A percentile compares a stretch with the other conserved stretches of the same genome.
phyloP scores from a whole-genome alignment of 1,140 invertebrate genomes.

The Mamestra configurata region DNA sequence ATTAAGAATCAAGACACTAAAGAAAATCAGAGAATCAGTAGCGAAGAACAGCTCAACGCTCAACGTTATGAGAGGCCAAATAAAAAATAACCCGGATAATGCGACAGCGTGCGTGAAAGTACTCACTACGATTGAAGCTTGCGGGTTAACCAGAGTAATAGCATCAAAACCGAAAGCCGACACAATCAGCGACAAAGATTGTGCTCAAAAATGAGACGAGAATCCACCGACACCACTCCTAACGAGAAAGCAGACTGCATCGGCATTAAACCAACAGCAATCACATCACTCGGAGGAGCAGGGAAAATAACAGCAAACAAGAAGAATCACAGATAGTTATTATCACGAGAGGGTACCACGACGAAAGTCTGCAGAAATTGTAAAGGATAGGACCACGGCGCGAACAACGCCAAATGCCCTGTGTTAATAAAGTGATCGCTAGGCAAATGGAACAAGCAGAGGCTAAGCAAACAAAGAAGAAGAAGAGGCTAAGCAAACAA shows the following conservation, averaged over 20 bases:
- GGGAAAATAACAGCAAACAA: neutral
- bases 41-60: constrained; percentile 1
- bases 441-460: constrained; percentile 7
- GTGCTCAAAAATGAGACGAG: constrained; percentile 18
- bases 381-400: neutral
- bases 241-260: constrained; percentile 19
- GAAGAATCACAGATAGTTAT: constrained; percentile 2
- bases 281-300: neutral
- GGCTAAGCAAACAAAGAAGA: neutral
- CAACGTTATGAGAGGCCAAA: neutral
- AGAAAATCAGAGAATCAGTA: constrained; percentile 14
- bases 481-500: too few relatives aligned
- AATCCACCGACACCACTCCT: neutral
- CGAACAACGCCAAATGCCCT: constrained; percentile 8
- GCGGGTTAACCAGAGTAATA: neutral
- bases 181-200: constrained; percentile 1
- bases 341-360: neutral
- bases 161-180: constrained; percentile 5
- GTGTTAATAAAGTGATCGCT: neutral
- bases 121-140: neutral
- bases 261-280: constrained; percentile 5
- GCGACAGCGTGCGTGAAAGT: neutral
- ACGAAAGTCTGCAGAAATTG: constrained; percentile 12
- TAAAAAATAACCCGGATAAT: neutral
- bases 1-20: constrained; percentile 5